phyloP scores from a whole-genome alignment of 37 sponge, comb jelly and placozoan genomes.

The Oopsacas minuta region DNA sequence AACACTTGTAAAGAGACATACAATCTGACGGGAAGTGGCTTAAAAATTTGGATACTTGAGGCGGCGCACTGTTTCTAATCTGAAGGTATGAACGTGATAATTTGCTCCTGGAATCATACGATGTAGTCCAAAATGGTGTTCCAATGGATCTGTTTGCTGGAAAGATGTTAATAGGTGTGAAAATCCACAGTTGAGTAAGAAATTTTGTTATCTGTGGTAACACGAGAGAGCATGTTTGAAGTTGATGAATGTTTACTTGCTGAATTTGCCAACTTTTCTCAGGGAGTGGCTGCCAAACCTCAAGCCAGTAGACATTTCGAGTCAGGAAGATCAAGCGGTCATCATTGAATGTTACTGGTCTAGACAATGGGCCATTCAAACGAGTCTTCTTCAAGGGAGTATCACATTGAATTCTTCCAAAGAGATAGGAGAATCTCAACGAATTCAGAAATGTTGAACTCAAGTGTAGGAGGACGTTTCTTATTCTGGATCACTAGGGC shows the following conservation, averaged over 20 bases:
- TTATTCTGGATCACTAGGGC: neutral
- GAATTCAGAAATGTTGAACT: neutral
- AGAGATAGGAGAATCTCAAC: neutral
- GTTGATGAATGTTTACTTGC: neutral
- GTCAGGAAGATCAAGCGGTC: neutral
- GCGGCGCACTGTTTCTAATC: neutral
- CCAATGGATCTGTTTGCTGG: neutral
- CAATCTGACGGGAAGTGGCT: neutral
- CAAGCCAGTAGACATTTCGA: neutral
- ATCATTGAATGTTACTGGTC: neutral
- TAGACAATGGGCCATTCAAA: neutral
- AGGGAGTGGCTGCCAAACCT: neutral
- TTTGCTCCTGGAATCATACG: neutral
- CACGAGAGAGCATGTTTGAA: neutral
- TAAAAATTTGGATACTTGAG: neutral
- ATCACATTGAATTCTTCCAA: neutral
- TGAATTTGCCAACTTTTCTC: neutral
- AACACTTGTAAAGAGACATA: neutral
- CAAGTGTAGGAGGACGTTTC: neutral
- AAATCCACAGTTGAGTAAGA: neutral
- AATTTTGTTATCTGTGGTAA: neutral
- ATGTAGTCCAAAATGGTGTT: neutral
- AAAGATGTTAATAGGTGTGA: neutral
- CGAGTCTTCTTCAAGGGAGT: neutral
- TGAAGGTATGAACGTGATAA: neutral